These are phyloP conservation scores for Mus spicilegus DNA, from an alignment of 2,113 vertebrate species.

Conservation along the genomic window DNA sequence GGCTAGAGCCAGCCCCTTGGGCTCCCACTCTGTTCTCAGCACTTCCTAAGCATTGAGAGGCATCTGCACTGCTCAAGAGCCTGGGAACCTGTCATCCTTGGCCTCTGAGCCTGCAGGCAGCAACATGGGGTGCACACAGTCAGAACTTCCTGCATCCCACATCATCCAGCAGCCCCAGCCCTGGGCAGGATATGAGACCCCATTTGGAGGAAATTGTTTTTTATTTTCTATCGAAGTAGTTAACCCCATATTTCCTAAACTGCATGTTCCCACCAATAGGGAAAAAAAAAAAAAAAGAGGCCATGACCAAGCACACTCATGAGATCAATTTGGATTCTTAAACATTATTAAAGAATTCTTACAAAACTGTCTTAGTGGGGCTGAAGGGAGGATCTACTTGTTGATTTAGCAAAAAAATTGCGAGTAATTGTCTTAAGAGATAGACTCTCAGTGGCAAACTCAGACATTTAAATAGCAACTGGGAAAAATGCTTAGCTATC, in stretches of 20 bases:
- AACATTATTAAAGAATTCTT: background rate
- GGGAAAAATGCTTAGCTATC: background rate
- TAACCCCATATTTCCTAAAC: background rate
- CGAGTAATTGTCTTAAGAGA: background rate
- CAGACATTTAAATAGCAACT: background rate
- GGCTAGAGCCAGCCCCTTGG: too few relatives aligned
- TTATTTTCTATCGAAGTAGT: background rate
- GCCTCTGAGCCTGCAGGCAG: too few relatives aligned
- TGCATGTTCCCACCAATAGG: too few relatives aligned
- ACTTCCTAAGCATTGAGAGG: too few relatives aligned
- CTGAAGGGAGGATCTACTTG: background rate
- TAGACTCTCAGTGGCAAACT: background rate
- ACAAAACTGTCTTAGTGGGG: background rate
- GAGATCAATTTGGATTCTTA: background rate
- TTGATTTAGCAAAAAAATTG: background rate
- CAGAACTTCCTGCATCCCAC: too few relatives aligned
- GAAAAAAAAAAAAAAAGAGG: background rate
- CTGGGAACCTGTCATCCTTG: too few relatives aligned
- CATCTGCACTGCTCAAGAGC: too few relatives aligned
- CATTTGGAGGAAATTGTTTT: background rate
- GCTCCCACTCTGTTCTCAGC: too few relatives aligned
- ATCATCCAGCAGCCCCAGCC: too few relatives aligned
- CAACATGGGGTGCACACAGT: too few relatives aligned
- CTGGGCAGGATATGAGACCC: too few relatives aligned
- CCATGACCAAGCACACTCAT: background rate